A percentile compares a stretch with the other conserved stretches of the same genome.
These are phyloP conservation scores for Epinephelus coioides DNA, from an alignment of 2,797 vertebrate species.

Conservation along the genomic window DNA sequence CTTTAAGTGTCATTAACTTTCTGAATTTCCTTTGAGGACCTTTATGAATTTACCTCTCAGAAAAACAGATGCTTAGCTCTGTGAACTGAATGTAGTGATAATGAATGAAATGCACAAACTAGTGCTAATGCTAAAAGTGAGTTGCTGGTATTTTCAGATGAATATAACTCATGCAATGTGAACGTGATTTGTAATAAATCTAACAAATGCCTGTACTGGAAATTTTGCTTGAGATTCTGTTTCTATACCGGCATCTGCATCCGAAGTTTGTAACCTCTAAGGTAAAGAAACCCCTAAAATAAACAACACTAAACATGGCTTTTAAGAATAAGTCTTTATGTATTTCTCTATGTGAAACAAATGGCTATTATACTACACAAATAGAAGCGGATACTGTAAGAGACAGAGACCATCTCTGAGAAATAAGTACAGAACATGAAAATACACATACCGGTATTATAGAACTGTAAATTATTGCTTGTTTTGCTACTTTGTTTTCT, in stretches of 20 bases:
- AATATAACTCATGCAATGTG: not conserved
- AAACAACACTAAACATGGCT: constrained; percentile 71
- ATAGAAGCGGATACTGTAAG: constrained; percentile 85
- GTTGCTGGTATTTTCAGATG: not conserved
- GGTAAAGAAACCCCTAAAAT: constrained; percentile 48
- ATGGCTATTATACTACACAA: constrained; percentile 87
- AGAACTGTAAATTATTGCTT: constrained; percentile 90
- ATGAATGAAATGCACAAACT: not conserved
- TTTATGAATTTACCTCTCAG: not conserved
- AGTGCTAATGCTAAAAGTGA: not conserved
- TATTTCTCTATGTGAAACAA: constrained; percentile 87
- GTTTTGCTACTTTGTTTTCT: constrained; percentile 87
- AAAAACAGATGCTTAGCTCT: not conserved
- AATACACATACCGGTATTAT: constrained; percentile 83
- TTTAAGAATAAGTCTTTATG: constrained; percentile 88
- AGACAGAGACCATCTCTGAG: constrained; percentile 84
- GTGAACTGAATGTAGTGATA: not conserved
- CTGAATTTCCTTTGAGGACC: not conserved
- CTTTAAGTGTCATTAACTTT: too few relatives aligned
- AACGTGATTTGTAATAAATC: not conserved
- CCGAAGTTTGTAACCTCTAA: not conserved
- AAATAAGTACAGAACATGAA: constrained; percentile 85
- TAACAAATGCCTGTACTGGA: too few relatives aligned
- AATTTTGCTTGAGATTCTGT: not conserved
- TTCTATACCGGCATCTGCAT: constrained; percentile 8